Evolutionary conservation across 2,113 vertebrate genomes (phyloP).

Genomic region (Rana temporaria): DNA sequence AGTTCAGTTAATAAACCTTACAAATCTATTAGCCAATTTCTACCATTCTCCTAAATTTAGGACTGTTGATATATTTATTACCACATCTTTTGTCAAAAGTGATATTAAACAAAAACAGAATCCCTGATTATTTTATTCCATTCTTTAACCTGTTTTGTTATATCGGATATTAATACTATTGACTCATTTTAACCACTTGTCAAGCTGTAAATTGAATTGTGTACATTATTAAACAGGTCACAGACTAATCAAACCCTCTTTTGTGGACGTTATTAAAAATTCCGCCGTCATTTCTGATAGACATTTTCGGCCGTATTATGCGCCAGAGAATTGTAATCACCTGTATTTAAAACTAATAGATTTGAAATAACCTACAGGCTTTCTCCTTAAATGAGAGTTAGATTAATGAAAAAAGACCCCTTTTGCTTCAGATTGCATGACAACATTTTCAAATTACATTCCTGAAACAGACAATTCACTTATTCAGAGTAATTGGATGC

Average conservation of each 20-base stretch:
- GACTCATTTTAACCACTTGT: slow-evolving; percentile 47
- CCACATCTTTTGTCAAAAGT: too few relatives aligned
- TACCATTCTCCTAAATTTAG: too few relatives aligned
- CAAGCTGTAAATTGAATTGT: slow-evolving; percentile 68
- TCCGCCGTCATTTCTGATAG: slow-evolving; percentile 75
- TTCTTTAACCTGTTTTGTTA: not conserved
- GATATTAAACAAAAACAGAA: not conserved
- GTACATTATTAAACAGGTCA: slow-evolving; percentile 67
- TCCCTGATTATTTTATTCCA: not conserved
- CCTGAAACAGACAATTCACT: slow-evolving; percentile 97
- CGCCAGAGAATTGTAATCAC: slow-evolving; percentile 84
- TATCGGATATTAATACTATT: slow-evolving; percentile 34
- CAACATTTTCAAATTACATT: slow-evolving; percentile 97
- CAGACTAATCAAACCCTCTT: slow-evolving; percentile 74
- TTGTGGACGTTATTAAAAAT: slow-evolving; percentile 71
- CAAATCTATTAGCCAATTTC: too few relatives aligned
- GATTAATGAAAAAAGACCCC: slow-evolving; percentile 88
- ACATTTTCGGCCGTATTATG: slow-evolving; percentile 80
- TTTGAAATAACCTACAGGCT: slow-evolving; percentile 90
- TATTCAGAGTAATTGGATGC: slow-evolving; percentile 99
- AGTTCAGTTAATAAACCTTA: too few relatives aligned
- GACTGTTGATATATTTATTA: too few relatives aligned
- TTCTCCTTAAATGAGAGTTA: slow-evolving; percentile 88
- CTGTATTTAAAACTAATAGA: slow-evolving; percentile 95
- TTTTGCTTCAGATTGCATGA: slow-evolving; percentile 89